Evolutionary conservation across 2,113 vertebrate species (phyloP), one percentile per base, ranked within the genome.

Genomic region (Myotis brandtii): DNA sequence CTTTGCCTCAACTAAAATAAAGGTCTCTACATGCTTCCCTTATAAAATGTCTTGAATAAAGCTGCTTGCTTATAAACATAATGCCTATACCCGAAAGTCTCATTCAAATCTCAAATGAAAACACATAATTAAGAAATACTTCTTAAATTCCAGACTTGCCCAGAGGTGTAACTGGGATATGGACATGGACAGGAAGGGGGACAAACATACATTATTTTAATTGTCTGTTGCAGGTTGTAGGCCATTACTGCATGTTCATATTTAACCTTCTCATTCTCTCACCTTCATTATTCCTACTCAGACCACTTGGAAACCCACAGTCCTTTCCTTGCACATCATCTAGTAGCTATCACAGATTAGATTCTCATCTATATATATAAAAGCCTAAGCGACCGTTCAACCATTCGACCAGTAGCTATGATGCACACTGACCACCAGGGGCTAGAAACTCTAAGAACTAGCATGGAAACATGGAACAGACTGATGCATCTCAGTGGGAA

Each of bases 261-360:
- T 72, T 89, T 75, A 20, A 40, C 18, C 17, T 67, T 94, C 50
- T 89, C 11, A 23, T 80, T 92, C 43, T 95, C 16, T 79, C 40
- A 95, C 13, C 91, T 69, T 94, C 46, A 52, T 59, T 50, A 85
- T 59, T 96, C 92, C 46, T 70, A 90, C 30, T 96, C 25, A 96
- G n/a, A 89, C 21, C 17, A 81, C 52, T 67, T 30, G 30, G 37
- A 95, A 67, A 72, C 6, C 40, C 76, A 56, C 2, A 75, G 64
- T 93, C 73, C 30, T 86, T 48, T 90, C 23, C 27, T 59, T 81
- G 69, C 14, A 85, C 0, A 5, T 34, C 75, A 66, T 20, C 89
- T 4, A 84, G 11, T 84, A 84, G 18, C 9, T 46, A 67, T 56
- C 48, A 92, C 9, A 83, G 1, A 67, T 30, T 89, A 86, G 32